A percentile compares a stretch with the other conserved stretches of the same genome.
Conservation (phyloP, 2,797 vertebrate genomes). For the Antrozous pallidus region DNA sequence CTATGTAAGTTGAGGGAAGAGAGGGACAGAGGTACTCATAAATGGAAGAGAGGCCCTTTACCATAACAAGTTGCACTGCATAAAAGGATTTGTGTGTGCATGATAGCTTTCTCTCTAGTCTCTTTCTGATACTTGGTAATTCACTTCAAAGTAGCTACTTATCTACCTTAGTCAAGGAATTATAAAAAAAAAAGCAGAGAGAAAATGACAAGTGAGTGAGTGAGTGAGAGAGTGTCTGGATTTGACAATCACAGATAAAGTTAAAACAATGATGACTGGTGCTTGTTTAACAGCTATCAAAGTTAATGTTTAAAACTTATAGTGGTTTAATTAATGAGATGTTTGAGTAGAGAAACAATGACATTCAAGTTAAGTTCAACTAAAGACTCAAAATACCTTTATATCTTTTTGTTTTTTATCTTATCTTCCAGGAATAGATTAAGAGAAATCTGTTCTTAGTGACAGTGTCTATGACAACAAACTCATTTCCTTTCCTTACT, state of each 20-base stretch:
- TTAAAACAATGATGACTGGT: slow-evolving; percentile 69
- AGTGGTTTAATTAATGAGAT: slow-evolving; percentile 79
- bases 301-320: slow-evolving; percentile 76
- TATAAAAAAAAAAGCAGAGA: slow-evolving; percentile 56
- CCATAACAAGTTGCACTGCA: neutral
- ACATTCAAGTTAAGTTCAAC: slow-evolving; percentile 71
- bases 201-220: slow-evolving; percentile 32
- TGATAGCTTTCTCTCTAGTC: slow-evolving; percentile 19
- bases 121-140: slow-evolving; percentile 11
- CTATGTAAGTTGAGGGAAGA: slow-evolving; percentile 23
- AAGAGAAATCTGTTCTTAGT: slow-evolving; percentile 75
- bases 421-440: slow-evolving; percentile 73
- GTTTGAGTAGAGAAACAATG: slow-evolving; percentile 80
- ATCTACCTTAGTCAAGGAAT: slow-evolving; percentile 13
- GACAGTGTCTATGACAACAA: slow-evolving; percentile 79
- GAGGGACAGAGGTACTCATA: slow-evolving; percentile 40
- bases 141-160: slow-evolving; percentile 39
- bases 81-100: neutral
- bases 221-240: slow-evolving; percentile 56
- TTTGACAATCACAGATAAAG: slow-evolving; percentile 77
- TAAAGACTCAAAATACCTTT: slow-evolving; percentile 79
- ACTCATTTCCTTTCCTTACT: slow-evolving; percentile 75
- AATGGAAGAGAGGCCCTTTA: slow-evolving; percentile 26
- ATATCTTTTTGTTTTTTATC: slow-evolving; percentile 78
- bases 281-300: slow-evolving; percentile 79